Evolutionary conservation across 2,797 vertebrate species (phyloP), one percentile per base, ranked within the genome.

Genomic region (Mionectes olivaceus): DNA sequence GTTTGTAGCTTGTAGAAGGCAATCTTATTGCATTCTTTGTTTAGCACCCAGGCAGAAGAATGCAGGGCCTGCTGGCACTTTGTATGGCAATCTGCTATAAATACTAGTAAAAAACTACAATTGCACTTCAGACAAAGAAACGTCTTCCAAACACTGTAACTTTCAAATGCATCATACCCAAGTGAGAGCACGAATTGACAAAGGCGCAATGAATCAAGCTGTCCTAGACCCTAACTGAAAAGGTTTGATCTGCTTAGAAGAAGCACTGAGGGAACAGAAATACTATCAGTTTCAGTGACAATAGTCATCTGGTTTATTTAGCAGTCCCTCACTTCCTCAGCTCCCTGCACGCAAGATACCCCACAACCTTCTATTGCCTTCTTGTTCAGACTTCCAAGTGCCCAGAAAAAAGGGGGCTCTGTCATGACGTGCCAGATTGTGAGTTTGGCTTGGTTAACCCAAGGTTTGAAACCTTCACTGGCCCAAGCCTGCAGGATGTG

Each of bases 121-220:
- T 61, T 39, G 27, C 23, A 76, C 69, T 93, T 83, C 83, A 93
- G 79, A 96, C 87, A 96, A 94, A 82, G 76, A 87, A 92, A 80
- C 74, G 56, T 85, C 49, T 87, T 71, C 61, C 33, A 33, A 82
- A 21, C 37, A 15, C 12, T 23, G 22, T 30, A 61, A 56, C 37
- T 37, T 49, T 33, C 23, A 77, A 61, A 67, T 24, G 27, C 22
- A 59, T 47, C 43, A 53, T 19, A 57, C 9, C 25, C 57, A n/a
- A 50, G 59, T 7, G 43, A 47, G 52, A 23, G 11, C 7, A 23
- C 9, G 25, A 56, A 57, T 9, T 25, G 49, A 33, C 52, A 61
- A 85, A 37, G 19, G 16, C n/a, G 33, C 70, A 30, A 13, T 70
- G 81, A 85, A 76, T 85, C 39, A 73, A 67, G 30, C 23, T 83